Base-by-base conservation (phyloP, 2,888 invertebrate species). In the Mamestra brassicae region DNA sequence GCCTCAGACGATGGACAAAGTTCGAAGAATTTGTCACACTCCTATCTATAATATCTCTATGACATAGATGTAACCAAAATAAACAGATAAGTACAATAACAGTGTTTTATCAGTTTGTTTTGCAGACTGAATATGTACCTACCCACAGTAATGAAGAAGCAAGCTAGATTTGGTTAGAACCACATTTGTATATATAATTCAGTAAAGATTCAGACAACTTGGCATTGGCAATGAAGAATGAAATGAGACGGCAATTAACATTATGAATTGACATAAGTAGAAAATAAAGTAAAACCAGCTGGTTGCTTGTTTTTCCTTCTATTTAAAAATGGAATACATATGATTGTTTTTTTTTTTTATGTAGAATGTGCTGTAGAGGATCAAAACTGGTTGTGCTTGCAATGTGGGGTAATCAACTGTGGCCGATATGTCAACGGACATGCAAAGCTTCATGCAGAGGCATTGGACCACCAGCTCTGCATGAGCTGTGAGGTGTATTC, bases 361-460 rank as follows among this genome's bases (percentile, higher is more conserved):
- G 13, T 85, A 97, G 97, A 97, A 95, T 98, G 98, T 93, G 95
- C 96, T 64, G 97, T 97, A 54, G 94, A 94, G 76, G 97, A 97
- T 85, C 98, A 97, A 92, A 97, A 97, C 80, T 98, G 98, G 98
- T 95, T 98, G 85, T 98, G 98, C 91, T 95, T 98, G 84, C 97
- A 97, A 78, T 98, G 98, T 93, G 98, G 98, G 11, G 95, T 96
- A 66, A 97, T 98, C 77, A 97, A 97, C 88, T 98, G 98, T 94
- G 98, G 98, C 75, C 97, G 98, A 70, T 98, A 98, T 91, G 97
- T 98, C 75, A 97, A 97, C 83, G 98, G 97, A 11, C 98, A 98
- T 94, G 98, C 98, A 38, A 97, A 98, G 85, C 94, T 97, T 83
- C 98, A 98, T 94, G 97, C 97, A 78, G 97, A 97, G 89, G 93